Conservation (phyloP, 2,888 invertebrate species). For the Tricholauxania praeusta region DNA sequence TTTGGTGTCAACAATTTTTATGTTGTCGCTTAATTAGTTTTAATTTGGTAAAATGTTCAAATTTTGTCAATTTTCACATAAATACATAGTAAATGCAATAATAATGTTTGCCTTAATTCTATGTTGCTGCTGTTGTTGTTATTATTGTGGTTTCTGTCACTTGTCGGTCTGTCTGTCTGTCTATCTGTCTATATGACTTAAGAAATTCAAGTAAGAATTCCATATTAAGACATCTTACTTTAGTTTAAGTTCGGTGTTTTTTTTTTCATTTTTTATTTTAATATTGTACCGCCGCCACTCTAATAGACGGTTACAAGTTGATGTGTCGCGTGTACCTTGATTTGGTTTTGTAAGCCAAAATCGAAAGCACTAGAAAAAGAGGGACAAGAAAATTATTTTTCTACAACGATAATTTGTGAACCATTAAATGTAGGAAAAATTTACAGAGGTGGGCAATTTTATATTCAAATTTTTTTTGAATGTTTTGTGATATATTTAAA, state of each 20-base stretch:
- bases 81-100: conserved; percentile 7
- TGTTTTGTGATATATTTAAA: too few species aligned
- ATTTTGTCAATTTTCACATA: conserved; percentile 27
- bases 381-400: not conserved
- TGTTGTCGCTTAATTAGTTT: conserved; percentile 26
- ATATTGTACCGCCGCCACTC: not conserved
- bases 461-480: too few species aligned
- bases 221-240: conserved; percentile 34
- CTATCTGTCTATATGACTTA: not conserved
- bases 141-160: conserved; percentile 1
- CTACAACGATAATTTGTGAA: conserved; percentile 21
- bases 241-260: conserved; percentile 14
- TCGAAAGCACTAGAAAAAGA: conserved; percentile 6
- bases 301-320: conserved; percentile 36
- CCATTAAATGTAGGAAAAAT: not conserved
- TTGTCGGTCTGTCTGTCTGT: not conserved
- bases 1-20: not conserved
- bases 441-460: conserved; percentile 16
- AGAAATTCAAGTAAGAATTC: conserved; percentile 16
- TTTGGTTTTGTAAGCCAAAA: conserved; percentile 31
- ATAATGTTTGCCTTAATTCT: conserved; percentile 19
- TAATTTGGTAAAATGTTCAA: conserved; percentile 21
- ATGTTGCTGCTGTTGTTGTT: not conserved
- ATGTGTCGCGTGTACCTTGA: conserved; percentile 31
- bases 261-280: not conserved